A percentile compares a stretch with the other conserved stretches of the same genome.
These are phyloP conservation scores for Synergus itoensis DNA, from an alignment of 2,888 invertebrate genomes.

Conservation along the genomic window DNA sequence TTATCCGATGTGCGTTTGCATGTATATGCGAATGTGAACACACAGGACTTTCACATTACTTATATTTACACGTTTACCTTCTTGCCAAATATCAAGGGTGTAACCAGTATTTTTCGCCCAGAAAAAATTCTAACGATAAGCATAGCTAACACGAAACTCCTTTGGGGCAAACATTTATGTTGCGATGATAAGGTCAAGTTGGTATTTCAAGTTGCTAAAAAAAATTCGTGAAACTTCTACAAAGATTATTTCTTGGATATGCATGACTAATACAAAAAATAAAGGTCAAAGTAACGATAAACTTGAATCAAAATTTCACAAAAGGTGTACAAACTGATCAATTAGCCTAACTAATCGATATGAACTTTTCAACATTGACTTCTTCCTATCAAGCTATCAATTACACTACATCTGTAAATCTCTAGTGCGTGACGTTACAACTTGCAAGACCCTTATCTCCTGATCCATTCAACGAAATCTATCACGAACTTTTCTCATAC, in stretches of 20 bases:
- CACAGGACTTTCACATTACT: conserved; percentile 19
- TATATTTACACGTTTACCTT: conserved; percentile 1
- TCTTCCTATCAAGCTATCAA: conserved; percentile 5
- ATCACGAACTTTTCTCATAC: background rate
- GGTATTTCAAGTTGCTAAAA: background rate
- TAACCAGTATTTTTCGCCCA: background rate
- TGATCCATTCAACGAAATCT: background rate
- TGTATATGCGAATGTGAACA: background rate
- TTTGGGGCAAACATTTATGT: background rate
- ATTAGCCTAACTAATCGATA: background rate
- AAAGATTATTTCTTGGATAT: no score
- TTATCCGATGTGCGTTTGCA: conserved; percentile 47
- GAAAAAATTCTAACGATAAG: background rate
- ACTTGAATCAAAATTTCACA: no score
- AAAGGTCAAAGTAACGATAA: background rate
- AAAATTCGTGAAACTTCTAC: background rate
- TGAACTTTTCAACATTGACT: background rate
- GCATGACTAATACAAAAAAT: background rate
- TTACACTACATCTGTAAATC: background rate
- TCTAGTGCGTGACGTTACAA: background rate
- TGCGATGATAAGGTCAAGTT: background rate
- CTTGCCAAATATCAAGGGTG: conserved; percentile 9
- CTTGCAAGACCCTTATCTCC: background rate
- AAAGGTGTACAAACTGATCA: background rate
- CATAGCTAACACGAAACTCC: background rate